phyloP scores from a whole-genome alignment of 2,113 vertebrate genomes.

The Ptychochromis oligacanthus region DNA sequence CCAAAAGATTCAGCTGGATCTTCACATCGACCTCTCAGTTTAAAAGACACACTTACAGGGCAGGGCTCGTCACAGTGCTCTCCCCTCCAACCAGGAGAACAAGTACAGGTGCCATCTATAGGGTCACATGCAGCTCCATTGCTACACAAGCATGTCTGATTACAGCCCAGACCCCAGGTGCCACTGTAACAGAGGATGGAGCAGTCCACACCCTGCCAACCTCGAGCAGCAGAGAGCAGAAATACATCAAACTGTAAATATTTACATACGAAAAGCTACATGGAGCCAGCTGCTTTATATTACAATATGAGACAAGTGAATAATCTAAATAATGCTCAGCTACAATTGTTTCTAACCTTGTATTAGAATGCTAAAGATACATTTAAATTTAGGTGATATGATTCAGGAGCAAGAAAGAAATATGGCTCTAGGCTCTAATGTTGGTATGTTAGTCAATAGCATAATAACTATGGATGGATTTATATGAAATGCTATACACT shows the following conservation, averaged over 20 bases:
- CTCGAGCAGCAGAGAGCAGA: constrained; percentile 66
- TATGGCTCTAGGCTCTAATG: neutral
- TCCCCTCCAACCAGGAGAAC: constrained; percentile 91
- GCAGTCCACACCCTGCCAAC: constrained; percentile 95
- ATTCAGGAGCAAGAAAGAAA: neutral
- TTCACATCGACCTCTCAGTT: neutral
- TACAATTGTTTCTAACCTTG: neutral
- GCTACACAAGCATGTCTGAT: constrained; percentile 86
- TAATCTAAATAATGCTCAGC: neutral
- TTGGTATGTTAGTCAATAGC: neutral
- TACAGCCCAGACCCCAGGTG: constrained; percentile 92
- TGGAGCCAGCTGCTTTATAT: neutral
- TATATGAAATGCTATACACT: neutral
- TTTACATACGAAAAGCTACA: neutral
- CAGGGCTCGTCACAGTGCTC: constrained; percentile 88
- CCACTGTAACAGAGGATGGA: constrained; percentile 90
- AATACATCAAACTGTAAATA: neutral
- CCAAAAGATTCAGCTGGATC: neutral
- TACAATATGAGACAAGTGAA: neutral
- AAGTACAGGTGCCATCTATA: constrained; percentile 87
- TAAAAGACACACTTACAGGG: constrained; percentile 81
- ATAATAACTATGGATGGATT: neutral
- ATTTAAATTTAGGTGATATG: neutral
- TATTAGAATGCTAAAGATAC: neutral
- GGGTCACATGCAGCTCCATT: constrained; percentile 92